A percentile compares a stretch with the other conserved stretches of the same genome.
These are phyloP conservation scores for Garrulus glandarius DNA, from an alignment of 2,797 vertebrate genomes.

Conservation along the genomic window DNA sequence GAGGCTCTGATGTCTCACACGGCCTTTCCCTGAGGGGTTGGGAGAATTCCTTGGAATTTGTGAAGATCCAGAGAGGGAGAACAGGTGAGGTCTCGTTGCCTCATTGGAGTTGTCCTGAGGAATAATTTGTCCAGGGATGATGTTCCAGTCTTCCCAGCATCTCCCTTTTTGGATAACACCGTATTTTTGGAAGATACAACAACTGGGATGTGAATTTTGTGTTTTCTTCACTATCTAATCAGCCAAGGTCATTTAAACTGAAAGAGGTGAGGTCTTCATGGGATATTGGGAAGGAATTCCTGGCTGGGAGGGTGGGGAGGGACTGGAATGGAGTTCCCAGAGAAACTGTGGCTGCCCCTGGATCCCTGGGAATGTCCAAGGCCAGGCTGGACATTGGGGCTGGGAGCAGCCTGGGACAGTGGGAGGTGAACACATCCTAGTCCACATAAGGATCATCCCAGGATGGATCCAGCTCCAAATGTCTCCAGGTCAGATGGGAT, in stretches of 20 bases:
- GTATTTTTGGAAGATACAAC: rapidly evolving
- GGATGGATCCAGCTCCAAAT: not conserved
- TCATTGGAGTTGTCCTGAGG: not conserved
- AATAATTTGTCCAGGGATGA: not conserved
- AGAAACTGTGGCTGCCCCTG: not conserved
- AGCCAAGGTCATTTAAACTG: not conserved
- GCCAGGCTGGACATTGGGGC: rapidly evolving
- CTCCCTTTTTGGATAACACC: not conserved
- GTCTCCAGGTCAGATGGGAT: not conserved
- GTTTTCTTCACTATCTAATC: not conserved
- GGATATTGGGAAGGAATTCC: not conserved
- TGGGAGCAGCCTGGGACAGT: rapidly evolving
- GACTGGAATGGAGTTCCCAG: not conserved
- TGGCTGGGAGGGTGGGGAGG: not conserved
- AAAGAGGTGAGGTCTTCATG: not conserved
- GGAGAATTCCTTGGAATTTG: too few relatives aligned
- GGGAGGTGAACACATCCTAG: not conserved
- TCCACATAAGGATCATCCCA: not conserved
- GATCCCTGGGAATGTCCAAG: not conserved
- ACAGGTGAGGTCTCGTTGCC: not conserved
- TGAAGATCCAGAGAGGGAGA: rapidly evolving
- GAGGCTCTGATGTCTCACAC: not conserved
- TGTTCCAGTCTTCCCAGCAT: not conserved
- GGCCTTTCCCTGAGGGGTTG: rapidly evolving
- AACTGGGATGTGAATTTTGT: not conserved